Evolutionary conservation across 2,797 vertebrate genomes (phyloP), one percentile per base, ranked within the genome.

Genomic region (Amblyraja radiata): DNA sequence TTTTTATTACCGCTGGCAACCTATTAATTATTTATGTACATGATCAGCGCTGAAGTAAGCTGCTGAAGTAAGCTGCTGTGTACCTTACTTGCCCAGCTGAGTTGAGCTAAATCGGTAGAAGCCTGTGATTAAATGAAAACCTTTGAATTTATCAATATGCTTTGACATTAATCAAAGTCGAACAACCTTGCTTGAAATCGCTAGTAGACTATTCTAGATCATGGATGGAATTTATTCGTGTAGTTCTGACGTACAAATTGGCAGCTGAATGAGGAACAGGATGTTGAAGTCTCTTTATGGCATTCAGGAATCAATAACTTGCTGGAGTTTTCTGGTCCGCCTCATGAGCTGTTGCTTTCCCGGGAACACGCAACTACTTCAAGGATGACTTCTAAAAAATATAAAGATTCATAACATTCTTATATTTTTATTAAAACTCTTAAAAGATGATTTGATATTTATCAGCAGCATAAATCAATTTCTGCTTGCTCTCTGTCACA

Each of bases 1-100:
- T 92, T 92, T 76, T 74, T 58, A 92, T 92, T 92, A 76, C 90
- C 18, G 39, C 73, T 74, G 71, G 71, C 71, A 92, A 73, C 90
- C 46, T 92, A 76, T 92, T 92, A 92, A 76, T 92, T 76, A 92
- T 92, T 74, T 92, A 92, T 92, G 90, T 92, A 13, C 90, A 76
- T 92, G 68, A 54, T 91, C 90, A 54, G 21, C 3, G 90, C 39
- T 54, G 39, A 76, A 23, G 90, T 36, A 28, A 68, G 21, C 14
- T 4, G 90, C 39, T 54, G 39, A 76, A 23, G 90, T 36, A 28
- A 68, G 21, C 28, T 88, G n/a, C 18, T 2, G 84, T 88, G 16
- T 39, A 65, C 61, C 13, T 86, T 86, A 63, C 84, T 68, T 18
- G 2, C 63, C 32, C 32, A 88, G 63, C 63, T 36, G n/a, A 9